Percentiles rank a stretch among this genome's conserved stretches.
phyloP scores from a whole-genome alignment of 2,797 vertebrate genomes.

The Perdix hodgsoniae region DNA sequence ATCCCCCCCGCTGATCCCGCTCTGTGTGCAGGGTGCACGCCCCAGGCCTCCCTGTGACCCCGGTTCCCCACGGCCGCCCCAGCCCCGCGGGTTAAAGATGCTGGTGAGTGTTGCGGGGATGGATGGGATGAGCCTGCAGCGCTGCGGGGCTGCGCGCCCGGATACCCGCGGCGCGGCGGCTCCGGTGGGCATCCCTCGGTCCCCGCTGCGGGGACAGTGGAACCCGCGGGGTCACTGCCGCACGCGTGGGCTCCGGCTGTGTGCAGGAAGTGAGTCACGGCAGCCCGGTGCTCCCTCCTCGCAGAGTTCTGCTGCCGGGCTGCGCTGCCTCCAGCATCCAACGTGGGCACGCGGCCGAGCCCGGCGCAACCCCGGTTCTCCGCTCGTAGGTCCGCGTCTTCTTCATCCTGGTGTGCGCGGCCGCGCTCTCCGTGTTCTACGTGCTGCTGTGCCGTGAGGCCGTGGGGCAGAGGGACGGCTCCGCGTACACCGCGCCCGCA shows the following conservation, averaged over 20 bases:
- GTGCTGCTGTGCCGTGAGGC: slow-evolving; percentile 47
- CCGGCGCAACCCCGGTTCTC: not conserved
- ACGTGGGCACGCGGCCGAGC: not conserved
- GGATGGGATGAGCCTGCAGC: not conserved
- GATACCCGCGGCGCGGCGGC: not conserved
- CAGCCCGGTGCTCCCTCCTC: not conserved
- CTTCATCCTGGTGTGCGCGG: slow-evolving; percentile 13
- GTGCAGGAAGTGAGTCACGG: not conserved
- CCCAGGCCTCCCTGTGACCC: not conserved
- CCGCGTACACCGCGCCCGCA: not conserved
- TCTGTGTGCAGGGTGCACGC: not conserved
- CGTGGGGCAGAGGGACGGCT: not conserved
- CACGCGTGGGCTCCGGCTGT: not conserved
- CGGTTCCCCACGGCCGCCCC: not conserved
- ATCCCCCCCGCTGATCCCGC: not conserved
- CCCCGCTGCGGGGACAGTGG: not conserved
- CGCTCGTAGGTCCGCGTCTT: slow-evolving; percentile 64
- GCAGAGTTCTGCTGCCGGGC: rapidly evolving
- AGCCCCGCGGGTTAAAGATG: slow-evolving; percentile 15
- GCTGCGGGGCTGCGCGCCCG: rapidly evolving
- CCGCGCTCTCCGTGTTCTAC: not conserved
- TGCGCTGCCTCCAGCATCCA: rapidly evolving
- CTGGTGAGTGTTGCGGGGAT: slow-evolving; percentile 13
- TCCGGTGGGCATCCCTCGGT: not conserved
- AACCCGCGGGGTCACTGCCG: not conserved